Evolutionary conservation across 2,113 vertebrate species (phyloP).

Genomic region (Cyprinodon brontotheroides): DNA sequence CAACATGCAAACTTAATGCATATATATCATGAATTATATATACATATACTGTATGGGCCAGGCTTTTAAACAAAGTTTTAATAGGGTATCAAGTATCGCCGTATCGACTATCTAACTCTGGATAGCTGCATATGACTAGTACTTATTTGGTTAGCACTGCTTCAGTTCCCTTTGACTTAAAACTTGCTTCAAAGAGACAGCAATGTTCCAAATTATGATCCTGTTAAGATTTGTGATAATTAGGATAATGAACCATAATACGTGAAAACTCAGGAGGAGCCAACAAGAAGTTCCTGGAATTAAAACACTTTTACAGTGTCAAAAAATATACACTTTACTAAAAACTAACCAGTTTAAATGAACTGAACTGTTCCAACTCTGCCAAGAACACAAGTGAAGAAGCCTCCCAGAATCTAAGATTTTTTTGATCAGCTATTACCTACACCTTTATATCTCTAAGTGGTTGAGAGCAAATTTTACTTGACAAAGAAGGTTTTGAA

Average conservation of each 20-base stretch:
- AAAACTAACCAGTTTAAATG: not conserved
- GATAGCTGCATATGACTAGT: not conserved
- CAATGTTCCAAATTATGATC: not conserved
- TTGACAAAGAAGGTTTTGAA: not conserved
- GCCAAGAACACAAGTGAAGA: not conserved
- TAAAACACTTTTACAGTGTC: not conserved
- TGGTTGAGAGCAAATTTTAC: not conserved
- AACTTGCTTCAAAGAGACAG: not conserved
- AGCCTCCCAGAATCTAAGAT: not conserved
- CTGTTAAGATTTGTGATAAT: not conserved
- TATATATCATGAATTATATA: too few relatives aligned
- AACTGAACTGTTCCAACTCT: not conserved
- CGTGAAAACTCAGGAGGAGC: not conserved
- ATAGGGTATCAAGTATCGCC: too few relatives aligned
- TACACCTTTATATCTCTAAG: not conserved
- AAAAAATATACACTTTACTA: not conserved
- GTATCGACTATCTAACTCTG: not conserved
- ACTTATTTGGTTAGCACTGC: not conserved
- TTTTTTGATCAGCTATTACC: not conserved
- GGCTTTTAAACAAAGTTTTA: too few relatives aligned
- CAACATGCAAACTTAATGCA: too few relatives aligned
- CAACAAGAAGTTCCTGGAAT: not conserved
- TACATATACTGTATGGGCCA: too few relatives aligned
- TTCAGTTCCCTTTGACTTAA: not conserved
- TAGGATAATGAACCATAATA: not conserved